Evolutionary conservation across 2,888 invertebrate genomes (phyloP).

Genomic region (Pyrrhosoma nymphula): DNA sequence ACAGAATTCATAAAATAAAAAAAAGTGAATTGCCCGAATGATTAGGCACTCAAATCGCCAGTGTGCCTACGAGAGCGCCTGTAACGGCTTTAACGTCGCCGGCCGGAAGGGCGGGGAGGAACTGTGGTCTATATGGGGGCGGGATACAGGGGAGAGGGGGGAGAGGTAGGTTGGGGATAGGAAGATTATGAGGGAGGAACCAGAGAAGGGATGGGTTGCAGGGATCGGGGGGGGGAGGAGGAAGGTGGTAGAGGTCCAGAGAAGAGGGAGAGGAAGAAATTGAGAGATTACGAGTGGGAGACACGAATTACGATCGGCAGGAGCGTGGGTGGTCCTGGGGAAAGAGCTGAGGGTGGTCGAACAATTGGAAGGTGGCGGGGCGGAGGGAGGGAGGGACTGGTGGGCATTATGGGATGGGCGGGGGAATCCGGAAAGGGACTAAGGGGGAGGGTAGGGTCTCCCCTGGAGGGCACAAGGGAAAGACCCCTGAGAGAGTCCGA

Average conservation of each 20-base stretch:
- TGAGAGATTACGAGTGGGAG: neutral
- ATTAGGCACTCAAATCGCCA: too few relatives aligned
- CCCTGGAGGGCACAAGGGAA: neutral
- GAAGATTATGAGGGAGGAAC: neutral
- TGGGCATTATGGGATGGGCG: neutral
- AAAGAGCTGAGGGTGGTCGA: neutral
- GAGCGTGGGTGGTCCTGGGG: constrained; percentile 13
- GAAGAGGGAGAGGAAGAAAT: neutral
- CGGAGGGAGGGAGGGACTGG: neutral
- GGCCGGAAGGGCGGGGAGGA: too few relatives aligned
- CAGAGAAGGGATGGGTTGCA: too few relatives aligned
- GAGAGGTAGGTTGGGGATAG: too few relatives aligned
- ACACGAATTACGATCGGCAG: neutral
- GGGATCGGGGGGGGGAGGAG: neutral
- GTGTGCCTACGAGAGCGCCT: too few relatives aligned
- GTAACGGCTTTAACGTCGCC: too few relatives aligned
- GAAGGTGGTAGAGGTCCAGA: neutral
- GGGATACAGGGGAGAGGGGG: too few relatives aligned
- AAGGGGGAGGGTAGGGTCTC: neutral
- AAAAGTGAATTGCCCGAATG: too few relatives aligned
- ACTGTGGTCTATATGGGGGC: too few relatives aligned
- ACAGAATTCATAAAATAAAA: too few relatives aligned
- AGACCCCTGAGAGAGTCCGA: neutral
- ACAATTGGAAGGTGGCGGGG: neutral
- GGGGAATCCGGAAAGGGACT: neutral